A percentile compares a stretch with the other conserved stretches of the same genome.
Evolutionary conservation across 2,113 vertebrate genomes (phyloP).

Genomic region (Dissostichus mawsoni): DNA sequence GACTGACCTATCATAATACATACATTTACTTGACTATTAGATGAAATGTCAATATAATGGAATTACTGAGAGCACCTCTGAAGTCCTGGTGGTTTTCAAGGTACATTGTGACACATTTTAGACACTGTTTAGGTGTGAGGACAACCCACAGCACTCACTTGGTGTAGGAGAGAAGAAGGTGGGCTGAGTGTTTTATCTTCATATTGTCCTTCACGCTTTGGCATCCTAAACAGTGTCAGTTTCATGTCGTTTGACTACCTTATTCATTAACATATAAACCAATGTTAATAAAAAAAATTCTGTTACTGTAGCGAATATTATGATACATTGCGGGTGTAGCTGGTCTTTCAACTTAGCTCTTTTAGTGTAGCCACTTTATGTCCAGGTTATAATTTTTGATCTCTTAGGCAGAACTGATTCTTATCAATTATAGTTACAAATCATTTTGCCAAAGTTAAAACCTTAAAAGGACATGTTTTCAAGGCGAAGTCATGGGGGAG

Average conservation of each 20-base stretch:
- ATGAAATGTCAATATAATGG: background rate
- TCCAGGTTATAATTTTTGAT: too few relatives aligned
- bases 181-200: background rate
- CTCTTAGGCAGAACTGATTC: too few relatives aligned
- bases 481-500: too few relatives aligned
- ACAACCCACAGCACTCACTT: background rate
- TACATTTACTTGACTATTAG: background rate
- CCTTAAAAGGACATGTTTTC: too few relatives aligned
- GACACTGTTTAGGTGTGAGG: background rate
- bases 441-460: too few relatives aligned
- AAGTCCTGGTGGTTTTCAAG: background rate
- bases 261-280: background rate
- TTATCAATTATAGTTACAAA: too few relatives aligned
- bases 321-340: background rate
- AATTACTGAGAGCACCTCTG: background rate
- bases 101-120: background rate
- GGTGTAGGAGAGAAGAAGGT: background rate
- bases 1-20: background rate
- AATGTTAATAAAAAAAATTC: background rate
- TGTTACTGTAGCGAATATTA: background rate
- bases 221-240: background rate
- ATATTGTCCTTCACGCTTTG: background rate
- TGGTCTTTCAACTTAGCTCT: background rate
- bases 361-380: too few relatives aligned
- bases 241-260: background rate